phyloP scores from a whole-genome alignment of 23 tunicate species.

The Ciona savignyi region DNA sequence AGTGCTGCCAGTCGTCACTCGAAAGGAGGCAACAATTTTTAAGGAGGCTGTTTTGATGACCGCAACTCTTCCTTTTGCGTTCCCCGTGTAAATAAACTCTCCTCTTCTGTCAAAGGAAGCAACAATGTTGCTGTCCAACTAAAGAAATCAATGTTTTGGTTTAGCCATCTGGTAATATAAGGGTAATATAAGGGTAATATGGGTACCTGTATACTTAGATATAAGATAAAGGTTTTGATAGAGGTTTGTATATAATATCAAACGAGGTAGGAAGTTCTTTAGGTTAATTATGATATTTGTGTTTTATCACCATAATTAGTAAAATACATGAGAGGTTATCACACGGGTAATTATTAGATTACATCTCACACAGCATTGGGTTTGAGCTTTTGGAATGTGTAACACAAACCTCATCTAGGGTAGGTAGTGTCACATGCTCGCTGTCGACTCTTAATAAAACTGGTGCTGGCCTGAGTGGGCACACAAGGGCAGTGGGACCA shows the following conservation, averaged over 20 bases:
- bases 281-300: no score
- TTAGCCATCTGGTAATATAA: no score
- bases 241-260: neutral
- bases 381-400: no score
- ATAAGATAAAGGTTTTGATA: no score
- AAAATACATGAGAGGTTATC: no score
- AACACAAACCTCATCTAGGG: slow-evolving; percentile 26
- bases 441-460: slow-evolving; percentile 41
- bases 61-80: slow-evolving; percentile 73
- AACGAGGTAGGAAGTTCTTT: neutral
- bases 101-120: slow-evolving; percentile 95
- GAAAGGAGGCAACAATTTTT: slow-evolving; percentile 75
- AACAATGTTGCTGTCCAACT: slow-evolving; percentile 46
- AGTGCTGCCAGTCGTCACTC: slow-evolving; percentile 75
- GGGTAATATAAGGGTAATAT: no score
- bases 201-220: no score
- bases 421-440: slow-evolving; percentile 36
- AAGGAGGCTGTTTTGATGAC: slow-evolving; percentile 41
- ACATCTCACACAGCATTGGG: no score
- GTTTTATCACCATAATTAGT: no score
- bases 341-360: no score
- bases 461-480: slow-evolving; percentile 84
- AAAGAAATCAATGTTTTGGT: no score
- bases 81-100: slow-evolving; percentile 67
- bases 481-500: slow-evolving; percentile 41